Percentiles rank a stretch among this genome's conserved stretches.
Conservation (phyloP, 2,797 vertebrate species). For the Chloroceryle amazona region DNA sequence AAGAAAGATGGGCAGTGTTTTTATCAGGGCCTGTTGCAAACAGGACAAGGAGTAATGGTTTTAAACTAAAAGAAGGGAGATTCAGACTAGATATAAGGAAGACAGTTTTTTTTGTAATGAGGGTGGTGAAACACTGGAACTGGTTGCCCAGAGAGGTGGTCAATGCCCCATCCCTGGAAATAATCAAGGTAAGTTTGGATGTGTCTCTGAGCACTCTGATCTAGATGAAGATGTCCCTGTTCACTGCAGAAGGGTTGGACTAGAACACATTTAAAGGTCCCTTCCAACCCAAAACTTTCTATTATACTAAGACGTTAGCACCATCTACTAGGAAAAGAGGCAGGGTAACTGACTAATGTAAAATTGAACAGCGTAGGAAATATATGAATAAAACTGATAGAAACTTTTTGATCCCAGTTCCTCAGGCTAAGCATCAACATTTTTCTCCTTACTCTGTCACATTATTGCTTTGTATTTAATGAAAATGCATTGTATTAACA, state of each 20-base stretch:
- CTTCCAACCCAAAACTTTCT: neutral
- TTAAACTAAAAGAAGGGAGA: neutral
- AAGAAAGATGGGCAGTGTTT: neutral
- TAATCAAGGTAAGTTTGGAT: neutral
- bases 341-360: neutral
- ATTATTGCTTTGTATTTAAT: neutral
- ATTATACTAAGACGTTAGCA: fast-evolving
- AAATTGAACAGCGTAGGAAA: neutral
- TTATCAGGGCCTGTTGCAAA: neutral
- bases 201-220: neutral
- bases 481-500: neutral
- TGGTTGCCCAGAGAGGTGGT: neutral
- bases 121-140: neutral
- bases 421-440: neutral
- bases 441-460: neutral
- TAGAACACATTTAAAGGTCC: neutral
- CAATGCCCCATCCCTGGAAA: neutral
- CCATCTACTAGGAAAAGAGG: neutral
- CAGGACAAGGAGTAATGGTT: neutral
- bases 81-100: neutral
- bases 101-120: neutral
- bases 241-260: neutral
- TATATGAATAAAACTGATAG: neutral
- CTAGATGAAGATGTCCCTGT: neutral
- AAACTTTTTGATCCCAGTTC: neutral